Evolutionary conservation across 2,113 vertebrate genomes (phyloP), one percentile per base, ranked within the genome.

Genomic region (Hippoglossus stenolepis): DNA sequence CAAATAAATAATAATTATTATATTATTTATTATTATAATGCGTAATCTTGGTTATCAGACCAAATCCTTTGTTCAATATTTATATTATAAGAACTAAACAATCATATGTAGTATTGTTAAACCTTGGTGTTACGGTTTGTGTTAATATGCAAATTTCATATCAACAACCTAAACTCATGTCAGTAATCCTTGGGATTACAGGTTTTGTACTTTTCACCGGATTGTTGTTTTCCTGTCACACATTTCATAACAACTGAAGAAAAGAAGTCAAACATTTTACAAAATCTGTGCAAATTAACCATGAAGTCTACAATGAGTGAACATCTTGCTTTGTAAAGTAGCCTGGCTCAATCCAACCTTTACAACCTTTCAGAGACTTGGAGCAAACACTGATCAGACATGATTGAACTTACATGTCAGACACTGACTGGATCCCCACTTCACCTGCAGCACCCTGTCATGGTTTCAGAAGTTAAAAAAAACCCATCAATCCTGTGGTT

Each of bases 391-490:
- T 40, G 20, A 63, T 60, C 4, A 80, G 62, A 79, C 53, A 57
- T 35, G 5, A 40, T 24, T 1, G 14, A 64, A 82, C 85, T 87
- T 79, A 88, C 82, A 79, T 59, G 7, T 75, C 31, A 7, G 31
- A 31, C 31, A 31, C 31, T 31, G 31, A 31, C 59, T 66, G 23
- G 57, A 35, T 75, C 49, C 49, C 71, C 38, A 17, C 45, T 69
- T 76, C 73, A 49, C 12, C 23, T 59, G 66, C 13, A 24, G 10
- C 60, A 13, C 58, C 0, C 9, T 53, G 23, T 77, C 65, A 78
- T 73, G 76, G 18, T 31, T 31, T 7, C 21, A n/a, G n/a, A 75
- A 58, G 73, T 7, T 7, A 6, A 31, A 20, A 54, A 51, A 12
- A 60, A 12, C 21, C 3, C 5, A 54, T 10, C 2, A 28, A 3